Conservation (phyloP, 2,888 invertebrate species). For the Hydrotaea cyrtoneurina region DNA sequence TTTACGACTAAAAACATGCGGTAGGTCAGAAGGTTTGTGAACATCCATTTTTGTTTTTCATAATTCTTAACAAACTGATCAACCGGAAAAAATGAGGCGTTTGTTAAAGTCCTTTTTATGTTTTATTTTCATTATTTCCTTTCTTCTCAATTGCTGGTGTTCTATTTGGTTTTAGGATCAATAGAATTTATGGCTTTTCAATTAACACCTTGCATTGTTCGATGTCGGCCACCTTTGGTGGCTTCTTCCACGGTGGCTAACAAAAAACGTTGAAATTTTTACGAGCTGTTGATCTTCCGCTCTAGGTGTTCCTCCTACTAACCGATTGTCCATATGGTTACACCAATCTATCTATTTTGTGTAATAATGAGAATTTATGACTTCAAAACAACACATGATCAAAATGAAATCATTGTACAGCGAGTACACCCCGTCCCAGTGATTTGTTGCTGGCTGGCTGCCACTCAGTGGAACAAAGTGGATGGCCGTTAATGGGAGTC, state of each 20-base stretch:
- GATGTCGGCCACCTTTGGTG: not conserved
- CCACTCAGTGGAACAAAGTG: slow-evolving; percentile 1
- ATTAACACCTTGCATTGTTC: slow-evolving; percentile 65
- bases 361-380: slow-evolving; percentile 62
- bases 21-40: slow-evolving; percentile 48
- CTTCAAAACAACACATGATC: slow-evolving; percentile 43
- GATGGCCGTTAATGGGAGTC: not conserved
- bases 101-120: slow-evolving; percentile 25
- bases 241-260: too few species aligned
- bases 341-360: slow-evolving; percentile 1
- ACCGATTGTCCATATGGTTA: not conserved
- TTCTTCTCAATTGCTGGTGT: not conserved
- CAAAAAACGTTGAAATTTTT: slow-evolving; percentile 32
- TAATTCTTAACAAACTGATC: not conserved
- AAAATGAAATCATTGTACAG: slow-evolving; percentile 24
- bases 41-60: slow-evolving; percentile 24
- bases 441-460: not conserved
- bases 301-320: slow-evolving; percentile 10
- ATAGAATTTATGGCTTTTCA: slow-evolving; percentile 65
- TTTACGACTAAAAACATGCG: slow-evolving; percentile 57
- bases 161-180: not conserved
- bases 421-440: not conserved
- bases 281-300: slow-evolving; percentile 64
- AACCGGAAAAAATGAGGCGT: slow-evolving; percentile 58
- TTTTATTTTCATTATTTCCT: slow-evolving; percentile 54